phyloP scores from a whole-genome alignment of 2,113 vertebrate species.

The Protobothrops flavoviridis region DNA sequence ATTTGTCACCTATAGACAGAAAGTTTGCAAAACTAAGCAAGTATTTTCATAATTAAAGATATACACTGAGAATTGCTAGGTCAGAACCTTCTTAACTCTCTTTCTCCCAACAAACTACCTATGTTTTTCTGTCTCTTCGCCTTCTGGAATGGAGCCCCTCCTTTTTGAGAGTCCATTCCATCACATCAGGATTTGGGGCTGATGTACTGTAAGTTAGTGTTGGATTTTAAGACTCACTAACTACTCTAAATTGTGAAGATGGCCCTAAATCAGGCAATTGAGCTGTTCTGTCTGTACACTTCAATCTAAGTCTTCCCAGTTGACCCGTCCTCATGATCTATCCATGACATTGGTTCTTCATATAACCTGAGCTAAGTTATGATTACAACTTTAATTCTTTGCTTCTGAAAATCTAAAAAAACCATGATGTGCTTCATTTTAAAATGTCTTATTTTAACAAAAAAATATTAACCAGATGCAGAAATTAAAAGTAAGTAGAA shows the following conservation, averaged over 20 bases:
- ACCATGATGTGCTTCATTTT: background rate
- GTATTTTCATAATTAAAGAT: too few species aligned
- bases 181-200: background rate
- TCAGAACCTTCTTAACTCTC: background rate
- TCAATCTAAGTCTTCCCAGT: background rate
- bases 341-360: background rate
- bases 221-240: background rate
- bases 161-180: background rate
- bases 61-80: too few species aligned
- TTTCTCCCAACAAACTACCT: background rate
- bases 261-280: background rate
- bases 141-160: background rate
- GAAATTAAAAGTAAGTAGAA: background rate
- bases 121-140: background rate
- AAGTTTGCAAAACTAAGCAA: too few species aligned
- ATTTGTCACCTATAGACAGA: background rate
- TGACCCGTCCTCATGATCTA: background rate
- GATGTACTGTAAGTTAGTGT: background rate
- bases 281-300: background rate
- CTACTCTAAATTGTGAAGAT: background rate
- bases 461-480: background rate
- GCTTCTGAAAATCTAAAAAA: background rate
- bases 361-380: background rate
- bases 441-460: background rate
- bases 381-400: background rate